Evolutionary conservation across 2,797 vertebrate species (phyloP), one percentile per base, ranked within the genome.

Genomic region (Scleropages formosus): DNA sequence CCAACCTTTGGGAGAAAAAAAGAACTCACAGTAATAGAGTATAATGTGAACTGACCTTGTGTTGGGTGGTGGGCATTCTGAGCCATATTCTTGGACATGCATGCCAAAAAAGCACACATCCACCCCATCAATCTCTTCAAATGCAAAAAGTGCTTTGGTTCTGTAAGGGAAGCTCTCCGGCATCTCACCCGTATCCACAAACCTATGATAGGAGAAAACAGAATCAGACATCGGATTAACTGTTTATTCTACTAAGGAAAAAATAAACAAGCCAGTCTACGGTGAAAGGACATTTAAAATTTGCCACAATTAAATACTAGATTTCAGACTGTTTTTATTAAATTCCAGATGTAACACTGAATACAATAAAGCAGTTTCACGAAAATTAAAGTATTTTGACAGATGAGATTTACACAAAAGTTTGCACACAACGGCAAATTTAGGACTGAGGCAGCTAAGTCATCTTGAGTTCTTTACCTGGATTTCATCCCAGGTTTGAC

Each of bases 61-160:
- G 81, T 99, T 99, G 16, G 98, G 98, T 56, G 95, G 95, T 10
- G 94, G 81, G 75, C 96, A 96, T 0, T 99, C 98, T 0, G 96
- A 99, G 85, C 97, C 95, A 0, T 99, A 99, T 72, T 99, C 98
- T 88, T 99, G 98, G 4, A 99, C 98, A 0, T 99, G 98, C 98
- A 99, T 99, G 82, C 98, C 98, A n/a, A 99, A 99, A 89, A 99
- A 99, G 86, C 98, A 99, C 64, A 99, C 96, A 0, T 99, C 98
- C 27, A 97, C 96, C 0, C 98, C 98, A 0, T 99, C 97, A 15
- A 99, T 99, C 89, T 99, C 98, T 89, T 99, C 98, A 75, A 99
- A 99, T 0, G 98, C 98, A 70, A 99, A 99, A 86, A 99, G 96
- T 83, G 98, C 98, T 95, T 99, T 99, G 90, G 98, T 98, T 88